Evolutionary conservation across 2,888 invertebrate genomes (phyloP).

Genomic region (Fissipunctia ypsillon): DNA sequence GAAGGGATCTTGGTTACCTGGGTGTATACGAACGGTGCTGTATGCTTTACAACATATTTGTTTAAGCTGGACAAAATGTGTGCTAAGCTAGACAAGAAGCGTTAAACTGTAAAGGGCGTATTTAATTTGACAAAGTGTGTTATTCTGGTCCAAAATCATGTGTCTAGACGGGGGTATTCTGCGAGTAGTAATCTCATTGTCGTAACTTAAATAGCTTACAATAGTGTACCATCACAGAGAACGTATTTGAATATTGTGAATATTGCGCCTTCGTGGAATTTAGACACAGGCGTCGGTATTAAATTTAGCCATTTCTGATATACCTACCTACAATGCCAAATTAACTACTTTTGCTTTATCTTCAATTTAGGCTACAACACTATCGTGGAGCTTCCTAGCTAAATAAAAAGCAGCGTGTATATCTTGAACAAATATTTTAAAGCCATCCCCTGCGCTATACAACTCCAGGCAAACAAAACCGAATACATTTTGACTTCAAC

Average conservation of each 20-base stretch:
- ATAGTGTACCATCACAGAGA: constrained; percentile 7
- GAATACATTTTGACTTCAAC: constrained; percentile 4
- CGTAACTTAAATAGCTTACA: background rate
- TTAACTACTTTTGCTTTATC: background rate
- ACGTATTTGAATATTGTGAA: constrained; percentile 17
- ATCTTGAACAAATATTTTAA: no score
- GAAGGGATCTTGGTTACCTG: constrained; percentile 59
- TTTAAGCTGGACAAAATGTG: constrained; percentile 6
- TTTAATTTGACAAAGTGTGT: constrained; percentile 21
- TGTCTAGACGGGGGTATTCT: constrained; percentile 32
- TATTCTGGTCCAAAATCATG: constrained; percentile 18
- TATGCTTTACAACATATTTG: constrained; percentile 14
- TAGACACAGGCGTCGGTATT: background rate
- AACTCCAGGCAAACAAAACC: no score
- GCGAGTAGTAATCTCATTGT: constrained; percentile 1
- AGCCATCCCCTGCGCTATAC: no score
- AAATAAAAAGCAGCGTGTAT: no score
- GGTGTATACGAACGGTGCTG: background rate
- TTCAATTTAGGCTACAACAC: background rate
- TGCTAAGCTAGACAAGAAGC: background rate
- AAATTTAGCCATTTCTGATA: background rate
- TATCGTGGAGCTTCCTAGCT: no score
- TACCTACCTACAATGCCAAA: background rate
- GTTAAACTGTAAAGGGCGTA: background rate
- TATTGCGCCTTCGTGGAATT: constrained; percentile 19